phyloP scores from a whole-genome alignment of 2,113 vertebrate species.

The Callospermophilus lateralis region DNA sequence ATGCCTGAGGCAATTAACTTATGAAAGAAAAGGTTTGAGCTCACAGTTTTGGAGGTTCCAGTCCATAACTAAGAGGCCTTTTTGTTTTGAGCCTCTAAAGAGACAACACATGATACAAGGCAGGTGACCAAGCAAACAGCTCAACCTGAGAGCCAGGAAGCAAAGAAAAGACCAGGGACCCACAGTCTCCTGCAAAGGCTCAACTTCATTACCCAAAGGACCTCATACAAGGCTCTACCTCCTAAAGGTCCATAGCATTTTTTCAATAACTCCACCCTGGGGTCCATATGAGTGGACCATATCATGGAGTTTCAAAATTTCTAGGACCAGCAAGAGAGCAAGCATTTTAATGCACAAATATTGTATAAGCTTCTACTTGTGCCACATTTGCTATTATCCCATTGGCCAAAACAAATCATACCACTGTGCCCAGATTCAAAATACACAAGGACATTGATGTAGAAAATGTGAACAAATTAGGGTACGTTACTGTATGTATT shows the following conservation, averaged over 20 bases:
- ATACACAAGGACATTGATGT: background rate
- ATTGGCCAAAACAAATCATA: background rate
- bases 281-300: background rate
- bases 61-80: background rate
- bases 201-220: background rate
- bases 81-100: background rate
- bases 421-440: background rate
- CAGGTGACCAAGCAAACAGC: background rate
- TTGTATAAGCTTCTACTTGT: background rate
- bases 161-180: background rate
- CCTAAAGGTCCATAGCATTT: background rate
- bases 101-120: background rate
- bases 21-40: background rate
- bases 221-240: background rate
- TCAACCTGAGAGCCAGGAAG: background rate
- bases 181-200: background rate
- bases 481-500: background rate
- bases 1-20: background rate
- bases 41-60: background rate
- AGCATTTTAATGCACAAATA: background rate
- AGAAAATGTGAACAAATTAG: background rate
- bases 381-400: background rate
- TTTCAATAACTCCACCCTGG: background rate
- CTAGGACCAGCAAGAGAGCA: background rate
- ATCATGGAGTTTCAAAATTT: background rate